Percentiles rank a stretch among this genome's conserved stretches.
Evolutionary conservation across 2,888 invertebrate genomes (phyloP).

Genomic region (Dasypogon diadema): DNA sequence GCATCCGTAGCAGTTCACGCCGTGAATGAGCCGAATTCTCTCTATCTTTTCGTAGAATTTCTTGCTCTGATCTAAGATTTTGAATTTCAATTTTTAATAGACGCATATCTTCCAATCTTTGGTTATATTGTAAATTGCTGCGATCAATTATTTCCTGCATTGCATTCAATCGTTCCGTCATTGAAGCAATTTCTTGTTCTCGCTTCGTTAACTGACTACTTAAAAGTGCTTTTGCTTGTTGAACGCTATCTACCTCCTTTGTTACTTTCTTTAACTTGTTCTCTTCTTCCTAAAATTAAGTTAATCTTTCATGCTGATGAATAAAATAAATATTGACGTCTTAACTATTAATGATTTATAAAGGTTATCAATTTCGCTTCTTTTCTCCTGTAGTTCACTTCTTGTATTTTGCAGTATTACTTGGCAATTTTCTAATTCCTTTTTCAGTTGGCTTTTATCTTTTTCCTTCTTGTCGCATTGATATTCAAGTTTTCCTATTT

Average conservation of each 20-base stretch:
- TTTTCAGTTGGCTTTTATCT: background rate
- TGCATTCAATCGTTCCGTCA: constrained; percentile 84
- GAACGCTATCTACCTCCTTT: constrained; percentile 80
- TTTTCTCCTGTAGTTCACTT: constrained; percentile 65
- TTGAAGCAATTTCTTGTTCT: constrained; percentile 83
- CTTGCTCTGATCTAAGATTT: constrained; percentile 80
- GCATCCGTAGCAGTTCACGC: constrained; percentile 77
- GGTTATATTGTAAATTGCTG: constrained; percentile 78
- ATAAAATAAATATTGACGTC: background rate
- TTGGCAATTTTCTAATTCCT: constrained; percentile 21
- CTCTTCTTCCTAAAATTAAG: constrained; percentile 73
- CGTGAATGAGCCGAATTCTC: constrained; percentile 85
- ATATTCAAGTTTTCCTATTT: constrained; percentile 9
- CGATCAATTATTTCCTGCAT: constrained; percentile 82
- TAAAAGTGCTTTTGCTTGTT: constrained; percentile 84
- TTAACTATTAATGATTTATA: constrained; percentile 73
- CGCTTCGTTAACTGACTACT: constrained; percentile 85
- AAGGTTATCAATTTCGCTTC: constrained; percentile 70
- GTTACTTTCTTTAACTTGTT: constrained; percentile 75
- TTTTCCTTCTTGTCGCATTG: constrained; percentile 21
- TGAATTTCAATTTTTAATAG: constrained; percentile 88
- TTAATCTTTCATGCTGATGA: no score
- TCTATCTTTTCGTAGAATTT: constrained; percentile 78
- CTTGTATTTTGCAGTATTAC: constrained; percentile 57
- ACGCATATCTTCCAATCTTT: constrained; percentile 85